Conservation (phyloP, 2,888 invertebrate species). For the Terebella lapidaria region DNA sequence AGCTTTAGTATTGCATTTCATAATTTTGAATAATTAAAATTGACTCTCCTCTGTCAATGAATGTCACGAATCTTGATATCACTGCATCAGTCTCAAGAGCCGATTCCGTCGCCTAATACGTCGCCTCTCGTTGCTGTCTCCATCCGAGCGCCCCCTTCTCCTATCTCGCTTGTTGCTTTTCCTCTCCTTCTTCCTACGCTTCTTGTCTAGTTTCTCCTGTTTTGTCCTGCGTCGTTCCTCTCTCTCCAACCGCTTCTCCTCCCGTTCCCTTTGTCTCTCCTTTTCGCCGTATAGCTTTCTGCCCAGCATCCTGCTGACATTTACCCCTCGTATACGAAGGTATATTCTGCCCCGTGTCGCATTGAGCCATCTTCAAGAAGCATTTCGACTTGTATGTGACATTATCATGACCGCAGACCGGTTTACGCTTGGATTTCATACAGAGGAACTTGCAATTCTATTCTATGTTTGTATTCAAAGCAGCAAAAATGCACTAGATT, state of each 20-base stretch:
- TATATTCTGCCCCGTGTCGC: constrained; percentile 1
- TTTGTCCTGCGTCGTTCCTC: not conserved
- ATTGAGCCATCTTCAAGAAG: constrained; percentile 16
- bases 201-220: not conserved
- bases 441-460: constrained; percentile 39
- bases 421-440: constrained; percentile 24
- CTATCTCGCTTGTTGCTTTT: not conserved
- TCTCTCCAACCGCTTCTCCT: not conserved
- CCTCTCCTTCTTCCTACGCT: not conserved
- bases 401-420: constrained; percentile 41
- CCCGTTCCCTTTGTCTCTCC: not conserved
- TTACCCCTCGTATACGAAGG: constrained; percentile 2
- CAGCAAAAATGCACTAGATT: no score
- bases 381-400: constrained; percentile 20
- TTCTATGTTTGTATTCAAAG: no score
- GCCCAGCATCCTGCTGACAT: not conserved
- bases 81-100: no score
- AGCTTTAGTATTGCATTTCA: no score
- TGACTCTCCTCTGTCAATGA: no score
- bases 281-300: not conserved
- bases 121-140: no score
- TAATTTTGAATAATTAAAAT: no score
- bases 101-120: no score
- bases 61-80: no score
- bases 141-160: no score